Conservation (phyloP, 1,140 invertebrate genomes). For the Diabrotica virgifera region DNA sequence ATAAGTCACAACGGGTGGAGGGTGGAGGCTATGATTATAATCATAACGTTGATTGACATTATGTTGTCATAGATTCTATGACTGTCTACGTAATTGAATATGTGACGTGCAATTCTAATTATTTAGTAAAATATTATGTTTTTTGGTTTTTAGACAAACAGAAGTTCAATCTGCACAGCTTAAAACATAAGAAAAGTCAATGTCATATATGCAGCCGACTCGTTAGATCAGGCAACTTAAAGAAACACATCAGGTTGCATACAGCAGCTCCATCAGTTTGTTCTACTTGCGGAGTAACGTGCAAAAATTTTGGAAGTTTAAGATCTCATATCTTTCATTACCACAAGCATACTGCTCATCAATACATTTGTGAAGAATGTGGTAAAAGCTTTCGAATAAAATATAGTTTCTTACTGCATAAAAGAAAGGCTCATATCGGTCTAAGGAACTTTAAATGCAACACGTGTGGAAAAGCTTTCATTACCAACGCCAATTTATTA, state of each 20-base stretch:
- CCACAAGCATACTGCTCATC: conserved; percentile 23
- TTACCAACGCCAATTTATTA: conserved; percentile 30
- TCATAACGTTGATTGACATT: too few species aligned
- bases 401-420: conserved; percentile 31
- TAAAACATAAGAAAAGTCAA: conserved; percentile 29
- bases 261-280: conserved; percentile 30
- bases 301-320: conserved; percentile 38
- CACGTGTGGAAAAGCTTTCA: conserved; percentile 37
- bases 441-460: conserved; percentile 34
- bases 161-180: conserved; percentile 27
- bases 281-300: conserved; percentile 34
- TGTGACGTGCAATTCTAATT: too few species aligned
- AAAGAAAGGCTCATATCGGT: conserved; percentile 36
- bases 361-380: conserved; percentile 35
- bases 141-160: conserved; percentile 21
- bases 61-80: too few species aligned
- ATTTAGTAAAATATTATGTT: too few species aligned
- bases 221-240: conserved; percentile 31
- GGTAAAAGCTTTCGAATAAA: conserved; percentile 31
- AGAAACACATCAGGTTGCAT: conserved; percentile 33
- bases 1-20: too few species aligned
- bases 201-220: conserved; percentile 30
- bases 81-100: too few species aligned
- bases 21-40: too few species aligned
- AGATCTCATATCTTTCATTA: conserved; percentile 35